Conservation (phyloP, 2,113 vertebrate species). For the Turdus rufiventris region DNA sequence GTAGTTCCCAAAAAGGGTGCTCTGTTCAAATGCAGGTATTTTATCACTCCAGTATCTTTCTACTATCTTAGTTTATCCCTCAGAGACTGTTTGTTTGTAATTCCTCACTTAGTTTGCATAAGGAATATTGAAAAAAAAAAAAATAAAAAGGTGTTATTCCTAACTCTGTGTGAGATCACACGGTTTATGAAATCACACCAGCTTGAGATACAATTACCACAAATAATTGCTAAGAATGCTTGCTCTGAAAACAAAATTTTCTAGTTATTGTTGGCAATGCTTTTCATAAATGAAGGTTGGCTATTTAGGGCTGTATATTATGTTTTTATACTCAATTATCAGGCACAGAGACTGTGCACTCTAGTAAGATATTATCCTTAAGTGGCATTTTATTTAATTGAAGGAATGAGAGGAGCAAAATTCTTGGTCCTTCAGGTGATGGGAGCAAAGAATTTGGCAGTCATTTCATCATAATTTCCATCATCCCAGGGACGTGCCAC, state of each 20-base stretch:
- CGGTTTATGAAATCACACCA: constrained; percentile 15
- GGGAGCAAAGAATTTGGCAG: neutral
- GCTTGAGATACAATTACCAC: constrained; percentile 31
- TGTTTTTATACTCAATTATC: neutral
- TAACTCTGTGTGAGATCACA: neutral
- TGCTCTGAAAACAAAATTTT: neutral
- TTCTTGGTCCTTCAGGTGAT: neutral
- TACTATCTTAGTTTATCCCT: neutral
- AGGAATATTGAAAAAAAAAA: neutral
- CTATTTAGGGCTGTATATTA: neutral
- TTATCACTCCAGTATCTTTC: neutral
- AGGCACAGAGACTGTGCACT: neutral
- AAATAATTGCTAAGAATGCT: constrained; percentile 3
- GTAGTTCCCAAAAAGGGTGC: neutral
- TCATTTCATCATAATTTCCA: neutral
- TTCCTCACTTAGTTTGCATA: neutral
- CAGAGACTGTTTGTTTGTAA: neutral
- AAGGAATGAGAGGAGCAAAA: neutral
- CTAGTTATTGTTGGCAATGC: neutral
- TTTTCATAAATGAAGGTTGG: neutral
- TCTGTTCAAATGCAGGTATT: neutral
- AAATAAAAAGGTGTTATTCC: neutral
- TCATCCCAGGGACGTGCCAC: neutral
- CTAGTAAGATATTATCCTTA: neutral
- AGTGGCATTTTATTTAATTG: neutral